Base-by-base conservation (phyloP, 1,140 invertebrate genomes). In the Papilio xuthus region DNA sequence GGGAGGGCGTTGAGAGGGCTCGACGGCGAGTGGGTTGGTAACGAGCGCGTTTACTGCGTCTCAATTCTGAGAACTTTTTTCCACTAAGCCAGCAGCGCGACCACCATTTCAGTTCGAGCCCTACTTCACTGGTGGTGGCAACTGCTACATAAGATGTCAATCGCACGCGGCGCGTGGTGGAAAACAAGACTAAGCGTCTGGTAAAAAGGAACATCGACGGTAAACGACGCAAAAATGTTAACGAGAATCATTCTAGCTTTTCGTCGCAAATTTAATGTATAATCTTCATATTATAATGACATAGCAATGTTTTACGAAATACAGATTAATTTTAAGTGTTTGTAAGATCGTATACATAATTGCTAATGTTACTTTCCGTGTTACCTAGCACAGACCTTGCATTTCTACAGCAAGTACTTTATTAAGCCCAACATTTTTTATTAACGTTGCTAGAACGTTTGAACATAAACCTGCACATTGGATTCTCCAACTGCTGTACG, bases 31-130 rank as follows among this genome's bases (percentile, higher is more conserved):
- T 47, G 37, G 20, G 42, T 2, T 42, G 37, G 9, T 73, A 73
- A 73, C 41, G 71, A 73, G 71, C 42, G 42, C 71, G 71, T 73
- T 73, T 73, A 73, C 41, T 73, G 42, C 71, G 71, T 26, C 12
- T 23, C 8, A 53, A 53, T 53, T 8, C n/a, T n/a, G 20, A 20
- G 8, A n/a, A 18, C n/a, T 18, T 20, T 20, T 47, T 53, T 53
- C 50, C 50, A 20, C 50, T 53, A 53, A 53, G 4, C n/a, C 7
- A 53, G 18, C n/a, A 53, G n/a, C 7, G 50, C 18, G 50, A 20
- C 50, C 18, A 20, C n/a, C n/a, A 53, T 53, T 20, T 18, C 44
- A 18, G 18, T 0, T 18, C 50, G 9, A n/a, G 50, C 18, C 50
- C n/a, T 8, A 53, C 20, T 20, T 20, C 18, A 20, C 10, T 20